Evolutionary conservation across 2,797 vertebrate species (phyloP), one percentile per base, ranked within the genome.

Genomic region (Bovichtus variegatus): DNA sequence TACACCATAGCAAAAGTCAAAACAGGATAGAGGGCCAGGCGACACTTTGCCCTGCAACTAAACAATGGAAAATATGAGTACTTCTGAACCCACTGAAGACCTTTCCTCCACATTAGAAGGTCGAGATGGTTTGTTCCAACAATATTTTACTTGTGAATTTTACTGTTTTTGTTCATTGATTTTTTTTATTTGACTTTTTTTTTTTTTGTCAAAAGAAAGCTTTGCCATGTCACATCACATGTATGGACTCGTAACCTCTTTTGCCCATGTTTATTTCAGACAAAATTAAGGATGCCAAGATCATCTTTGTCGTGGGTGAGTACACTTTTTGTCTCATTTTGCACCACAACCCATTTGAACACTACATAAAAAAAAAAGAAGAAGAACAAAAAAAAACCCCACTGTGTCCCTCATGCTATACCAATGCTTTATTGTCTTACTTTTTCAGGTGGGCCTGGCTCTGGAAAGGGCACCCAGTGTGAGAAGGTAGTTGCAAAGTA

Each of bases 281-380:
- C 74, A 99, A 99, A 90, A 94, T 99, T 81, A 99, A 99, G 92
- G 93, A 96, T 53, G 92, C 95, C 74, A 99, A 98, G 93, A 99
- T 99, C 95, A 97, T 99, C 95, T 99, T 99, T 3, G 98, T 99
- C 66, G 98, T 99, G 82, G 98, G 98, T 99, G 92, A 99, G 98
- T 98, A 47, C 9, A 29, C 4, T 10, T 34, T 34, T 23, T 59
- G 13, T 21, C 6, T 23, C 5, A 49, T 38, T 47, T 73, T 68
- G 2, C 46, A 59, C 19, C 21, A 18, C 11, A 40, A 4, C 13
- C 23, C 49, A 15, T 58, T 69, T 18, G 41, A 58, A 11, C 19
- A 34, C 2, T 18, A 31, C 31, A 25, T 27, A 61, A 47, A 49
- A 51, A 6, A 16, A 16, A 11, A 16, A 61, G 0, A 18, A 18